Evolutionary conservation across 2,113 vertebrate species (phyloP).

Genomic region (Cyprinodon variegatus): DNA sequence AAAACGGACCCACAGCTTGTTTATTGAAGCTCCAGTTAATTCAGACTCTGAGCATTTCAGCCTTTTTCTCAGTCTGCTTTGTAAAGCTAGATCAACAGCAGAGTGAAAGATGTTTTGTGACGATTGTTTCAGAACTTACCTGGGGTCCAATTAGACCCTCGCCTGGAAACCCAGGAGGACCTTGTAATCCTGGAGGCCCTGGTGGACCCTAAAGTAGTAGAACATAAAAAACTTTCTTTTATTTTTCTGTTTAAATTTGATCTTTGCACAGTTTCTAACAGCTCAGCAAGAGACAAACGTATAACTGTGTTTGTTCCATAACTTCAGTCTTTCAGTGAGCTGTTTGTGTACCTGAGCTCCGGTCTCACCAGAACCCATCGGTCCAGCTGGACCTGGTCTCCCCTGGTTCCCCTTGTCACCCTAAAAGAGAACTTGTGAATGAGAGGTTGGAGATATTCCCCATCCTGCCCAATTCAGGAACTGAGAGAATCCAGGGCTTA

Average conservation of each 20-base stretch:
- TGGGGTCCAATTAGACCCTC: conserved; percentile 85
- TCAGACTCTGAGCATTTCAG: background rate
- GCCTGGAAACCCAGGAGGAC: conserved; percentile 81
- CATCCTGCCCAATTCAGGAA: background rate
- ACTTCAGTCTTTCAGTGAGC: too few species aligned
- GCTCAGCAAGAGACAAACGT: background rate
- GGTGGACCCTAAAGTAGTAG: conserved; percentile 75
- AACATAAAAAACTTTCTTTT: background rate
- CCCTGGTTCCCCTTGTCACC: conserved; percentile 86
- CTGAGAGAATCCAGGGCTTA: conserved; percentile 49
- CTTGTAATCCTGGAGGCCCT: conserved; percentile 81
- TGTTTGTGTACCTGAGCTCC: conserved; percentile 75
- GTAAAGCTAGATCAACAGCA: background rate
- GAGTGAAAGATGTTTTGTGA: background rate
- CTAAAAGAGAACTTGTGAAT: conserved; percentile 61
- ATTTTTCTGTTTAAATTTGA: background rate
- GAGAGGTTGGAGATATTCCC: background rate
- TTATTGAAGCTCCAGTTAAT: background rate
- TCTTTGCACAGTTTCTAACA: background rate
- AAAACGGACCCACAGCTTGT: background rate
- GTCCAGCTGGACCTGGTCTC: conserved; percentile 80
- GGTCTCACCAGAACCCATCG: conserved; percentile 82
- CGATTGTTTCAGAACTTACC: conserved; percentile 62
- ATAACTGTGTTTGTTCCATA: too few species aligned
- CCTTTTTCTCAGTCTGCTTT: too few species aligned